Percentiles rank a stretch among this genome's conserved stretches.
Evolutionary conservation across 2,113 vertebrate genomes (phyloP).

Genomic region (Illadopsis cleaveri): DNA sequence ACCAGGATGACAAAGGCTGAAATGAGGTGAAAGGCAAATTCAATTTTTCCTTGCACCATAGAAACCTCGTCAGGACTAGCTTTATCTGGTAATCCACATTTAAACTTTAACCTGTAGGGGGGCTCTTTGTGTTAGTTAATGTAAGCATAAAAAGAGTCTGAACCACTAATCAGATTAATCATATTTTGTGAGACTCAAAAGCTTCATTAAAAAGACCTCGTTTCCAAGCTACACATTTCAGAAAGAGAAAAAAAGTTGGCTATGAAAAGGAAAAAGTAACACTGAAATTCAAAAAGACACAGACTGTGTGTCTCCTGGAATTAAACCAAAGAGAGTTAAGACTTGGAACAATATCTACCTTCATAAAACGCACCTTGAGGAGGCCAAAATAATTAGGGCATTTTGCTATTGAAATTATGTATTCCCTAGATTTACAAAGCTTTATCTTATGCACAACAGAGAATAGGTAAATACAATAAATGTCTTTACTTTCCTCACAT

Average conservation of each 20-base stretch:
- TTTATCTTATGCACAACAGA: background rate
- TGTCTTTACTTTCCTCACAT: background rate
- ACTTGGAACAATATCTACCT: constrained; percentile 26
- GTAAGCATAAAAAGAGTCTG: constrained; percentile 91
- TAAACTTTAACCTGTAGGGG: constrained; percentile 99
- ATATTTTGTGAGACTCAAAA: constrained; percentile 91
- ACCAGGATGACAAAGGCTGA: constrained; percentile 84
- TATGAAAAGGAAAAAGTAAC: constrained; percentile 56
- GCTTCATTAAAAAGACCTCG: constrained; percentile 86
- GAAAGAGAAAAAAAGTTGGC: constrained; percentile 55
- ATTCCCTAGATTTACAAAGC: background rate
- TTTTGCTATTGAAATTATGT: background rate
- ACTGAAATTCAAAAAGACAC: constrained; percentile 59
- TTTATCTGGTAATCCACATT: constrained; percentile 99
- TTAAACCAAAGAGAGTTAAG: constrained; percentile 28
- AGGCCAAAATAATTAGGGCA: constrained; percentile 28
- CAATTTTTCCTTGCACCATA: constrained; percentile 84
- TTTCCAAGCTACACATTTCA: constrained; percentile 84
- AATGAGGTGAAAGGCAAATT: constrained; percentile 90
- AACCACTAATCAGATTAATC: constrained; percentile 98
- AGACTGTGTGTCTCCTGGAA: constrained; percentile 54
- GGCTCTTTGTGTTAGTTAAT: constrained; percentile 98
- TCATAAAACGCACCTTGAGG: constrained; percentile 22
- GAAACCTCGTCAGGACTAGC: constrained; percentile 93
- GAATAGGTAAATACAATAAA: background rate